These are phyloP conservation scores for Ophioderma brevispina DNA, from an alignment of 35 echinoderm and acorn worm species.

Conservation along the genomic window DNA sequence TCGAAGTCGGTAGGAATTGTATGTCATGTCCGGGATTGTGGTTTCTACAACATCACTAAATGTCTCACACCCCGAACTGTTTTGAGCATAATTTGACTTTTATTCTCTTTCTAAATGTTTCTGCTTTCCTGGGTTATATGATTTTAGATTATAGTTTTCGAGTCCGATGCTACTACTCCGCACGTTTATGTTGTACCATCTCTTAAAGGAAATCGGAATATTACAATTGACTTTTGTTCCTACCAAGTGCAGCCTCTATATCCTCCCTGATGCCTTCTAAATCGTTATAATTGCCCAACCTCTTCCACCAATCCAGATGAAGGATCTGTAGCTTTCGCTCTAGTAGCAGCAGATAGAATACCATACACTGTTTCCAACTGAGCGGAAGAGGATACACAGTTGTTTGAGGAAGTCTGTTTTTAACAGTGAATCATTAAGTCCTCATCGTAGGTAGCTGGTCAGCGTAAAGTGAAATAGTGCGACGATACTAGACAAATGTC, in stretches of 20 bases:
- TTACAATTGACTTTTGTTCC: too few species aligned
- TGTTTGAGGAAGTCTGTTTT: constrained; percentile 35
- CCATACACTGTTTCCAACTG: constrained; percentile 67
- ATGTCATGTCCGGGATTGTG: too few species aligned
- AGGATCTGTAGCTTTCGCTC: constrained; percentile 32
- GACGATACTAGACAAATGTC: constrained; percentile 74
- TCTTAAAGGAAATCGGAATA: too few species aligned
- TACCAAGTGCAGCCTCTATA: constrained; percentile 60
- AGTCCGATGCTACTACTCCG: too few species aligned
- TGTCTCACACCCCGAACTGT: too few species aligned
- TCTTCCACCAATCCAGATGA: constrained; percentile 94
- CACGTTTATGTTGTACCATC: too few species aligned
- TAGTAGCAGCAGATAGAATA: constrained; percentile 40
- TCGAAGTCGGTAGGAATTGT: too few species aligned
- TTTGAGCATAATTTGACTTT: too few species aligned
- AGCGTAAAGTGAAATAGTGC: constrained; percentile 25
- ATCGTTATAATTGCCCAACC: constrained; percentile 83
- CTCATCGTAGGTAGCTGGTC: constrained; percentile 15
- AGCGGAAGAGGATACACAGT: constrained; percentile 78
- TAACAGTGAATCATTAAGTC: constrained; percentile 57
- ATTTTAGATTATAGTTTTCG: too few species aligned
- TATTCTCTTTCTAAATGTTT: too few species aligned
- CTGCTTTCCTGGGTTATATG: too few species aligned
- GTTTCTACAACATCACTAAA: too few species aligned
- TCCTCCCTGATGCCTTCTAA: constrained; percentile 26